Conservation (phyloP, 1,140 invertebrate species). For the Drosophila mojavensis region DNA sequence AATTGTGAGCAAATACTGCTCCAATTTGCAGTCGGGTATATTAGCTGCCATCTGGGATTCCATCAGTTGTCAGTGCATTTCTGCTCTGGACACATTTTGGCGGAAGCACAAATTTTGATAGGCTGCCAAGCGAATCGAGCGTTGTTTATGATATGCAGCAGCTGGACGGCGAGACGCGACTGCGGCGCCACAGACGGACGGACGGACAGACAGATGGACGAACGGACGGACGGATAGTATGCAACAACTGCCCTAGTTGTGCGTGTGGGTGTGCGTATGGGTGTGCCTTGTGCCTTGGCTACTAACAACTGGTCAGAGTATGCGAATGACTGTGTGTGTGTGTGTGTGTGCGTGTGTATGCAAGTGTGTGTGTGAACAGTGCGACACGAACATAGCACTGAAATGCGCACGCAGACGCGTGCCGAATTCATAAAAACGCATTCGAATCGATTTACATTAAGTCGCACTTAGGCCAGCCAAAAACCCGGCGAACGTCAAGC, state of each 20-base stretch:
- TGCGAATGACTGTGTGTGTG: background rate
- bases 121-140: constrained; percentile 16
- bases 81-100: constrained; percentile 12
- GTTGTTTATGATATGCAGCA: constrained; percentile 52
- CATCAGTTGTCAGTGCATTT: background rate
- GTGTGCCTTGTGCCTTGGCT: constrained; percentile 22
- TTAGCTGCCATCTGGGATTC: background rate
- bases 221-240: background rate
- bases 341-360: constrained; percentile 9
- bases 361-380: background rate
- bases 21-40: too few species aligned
- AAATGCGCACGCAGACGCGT: constrained; percentile 79
- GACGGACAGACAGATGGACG: background rate
- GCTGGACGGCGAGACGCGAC: background rate
- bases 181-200: background rate
- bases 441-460: constrained; percentile 76
- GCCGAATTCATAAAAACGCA: constrained; percentile 80
- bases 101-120: constrained; percentile 32
- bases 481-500: constrained; percentile 44
- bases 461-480: constrained; percentile 57
- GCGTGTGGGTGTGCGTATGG: constrained; percentile 34
- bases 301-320: constrained; percentile 9
- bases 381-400: constrained; percentile 32
- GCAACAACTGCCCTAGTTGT: constrained; percentile 4
- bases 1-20: too few species aligned